Base-by-base conservation (phyloP, 2,113 vertebrate genomes). In the Plestiodon gilberti region DNA sequence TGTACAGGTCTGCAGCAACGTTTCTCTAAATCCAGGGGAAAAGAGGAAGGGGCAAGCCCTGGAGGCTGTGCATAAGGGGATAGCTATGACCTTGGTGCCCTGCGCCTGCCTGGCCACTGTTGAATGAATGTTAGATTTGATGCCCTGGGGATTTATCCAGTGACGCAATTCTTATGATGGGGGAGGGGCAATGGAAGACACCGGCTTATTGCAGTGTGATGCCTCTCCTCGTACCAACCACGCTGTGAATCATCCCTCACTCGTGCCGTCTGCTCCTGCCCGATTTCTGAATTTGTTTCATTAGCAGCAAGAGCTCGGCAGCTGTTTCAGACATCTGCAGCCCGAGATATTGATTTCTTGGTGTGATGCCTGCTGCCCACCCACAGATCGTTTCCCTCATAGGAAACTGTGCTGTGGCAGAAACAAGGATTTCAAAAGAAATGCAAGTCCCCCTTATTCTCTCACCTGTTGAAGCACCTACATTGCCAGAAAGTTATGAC, bases 401-500 rank as follows among this genome's bases (percentile, higher is more conserved):
- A 5, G 85, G 94, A 90, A 92, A 89, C 88, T 61, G 30, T 48
- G 52, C 40, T 15, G 64, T 40, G 88, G 30, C 28, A 87, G 73
- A n/a, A 78, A 70, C 55, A 38, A 62, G 55, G 20, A 64, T 74
- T 85, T n/a, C 38, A 33, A 25, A 62, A 89, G 89, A 25, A 76
- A 90, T 81, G 86, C 55, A 69, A 92, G 62, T 78, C 86, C 91
- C 90, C 75, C 83, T 86, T 62, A 88, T 89, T 92, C 82, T 88
- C 13, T 0, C 43, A 23, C 78, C 20, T 20, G 25, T 30, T 52
- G 22, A 30, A 70, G 48, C n/a, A 30, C 62, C 43, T 43, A 78
- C n/a, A 35, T 18, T 40, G 2, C 3, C 48, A 70, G 8, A 48
- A 48, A 48, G 43, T 67, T 69, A 55, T 1, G 23, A 55, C 9